Evolutionary conservation across 2,888 invertebrate genomes (phyloP), one percentile per base, ranked within the genome.

Genomic region (Dryadula phaetusa): DNA sequence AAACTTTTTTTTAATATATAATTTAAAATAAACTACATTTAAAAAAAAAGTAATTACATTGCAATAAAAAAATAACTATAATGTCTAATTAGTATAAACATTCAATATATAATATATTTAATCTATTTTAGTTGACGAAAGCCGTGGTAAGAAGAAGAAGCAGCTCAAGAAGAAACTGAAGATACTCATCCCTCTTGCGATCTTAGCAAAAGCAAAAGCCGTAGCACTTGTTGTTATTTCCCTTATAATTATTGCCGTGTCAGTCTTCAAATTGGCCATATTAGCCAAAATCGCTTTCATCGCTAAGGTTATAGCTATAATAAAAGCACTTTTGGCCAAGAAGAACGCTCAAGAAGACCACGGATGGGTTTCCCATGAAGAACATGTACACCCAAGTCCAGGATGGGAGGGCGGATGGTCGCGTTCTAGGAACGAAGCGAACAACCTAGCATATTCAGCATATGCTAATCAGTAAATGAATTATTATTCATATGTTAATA

Each of bases 281-380:
- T 91, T 97, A 46, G 95, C 96, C 75, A 97, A 97, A 90, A 92
- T 97, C 58, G 97, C 97, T 0, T 94, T 97, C 73, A 82, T 92
- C 46, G 84, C 87, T 74, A 92, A 92, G 72, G 72, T 87, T 10
- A 82, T 91, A 34, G 79, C 84, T 1, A 77, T 90, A 69, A 78
- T 92, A 76, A 92, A 92, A 75, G 82, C 81, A 12, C 80, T 92
- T 1, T 73, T 91, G n/a, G 82, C 86, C n/a, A 91, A 91, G 79
- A 91, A 92, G 70, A 80, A 87, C 14, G 62, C 70, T 20, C 82
- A 84, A 1, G 84, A 88, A 60, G 86, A 89, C 42, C 78, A 83
- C 16, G 79, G 71, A 79, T 84, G 73, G 81, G 80, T 71, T 0
- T 82, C 86, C 8, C 82, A 83, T 32, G 82, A 81, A 3, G 86